Evolutionary conservation across 2,113 vertebrate species (phyloP).

Genomic region (Malurus alboscapulatus): DNA sequence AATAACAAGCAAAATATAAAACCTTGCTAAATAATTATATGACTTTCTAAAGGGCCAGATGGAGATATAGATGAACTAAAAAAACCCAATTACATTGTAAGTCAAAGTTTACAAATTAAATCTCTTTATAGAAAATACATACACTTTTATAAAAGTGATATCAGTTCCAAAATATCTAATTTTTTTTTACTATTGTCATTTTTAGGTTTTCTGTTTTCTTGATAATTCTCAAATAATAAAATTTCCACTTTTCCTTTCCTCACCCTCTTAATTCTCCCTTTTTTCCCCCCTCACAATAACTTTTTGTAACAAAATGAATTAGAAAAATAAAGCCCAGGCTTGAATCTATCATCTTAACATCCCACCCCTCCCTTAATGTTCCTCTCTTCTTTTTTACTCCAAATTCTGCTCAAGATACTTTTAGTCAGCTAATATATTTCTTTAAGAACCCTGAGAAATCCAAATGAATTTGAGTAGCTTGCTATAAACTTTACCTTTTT

Average conservation of each 20-base stretch:
- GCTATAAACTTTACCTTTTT: neutral
- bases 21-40: neutral
- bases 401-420: neutral
- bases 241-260: fast-evolving
- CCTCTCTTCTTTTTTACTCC: fast-evolving
- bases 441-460: neutral
- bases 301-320: neutral
- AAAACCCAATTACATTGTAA: neutral
- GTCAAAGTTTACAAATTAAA: neutral
- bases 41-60: neutral
- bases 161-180: fast-evolving
- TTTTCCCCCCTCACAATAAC: neutral
- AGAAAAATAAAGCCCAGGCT: neutral
- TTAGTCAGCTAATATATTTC: neutral
- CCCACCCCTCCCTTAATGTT: fast-evolving
- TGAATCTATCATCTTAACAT: neutral
- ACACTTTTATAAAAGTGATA: neutral
- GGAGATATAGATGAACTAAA: neutral
- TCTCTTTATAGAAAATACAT: neutral
- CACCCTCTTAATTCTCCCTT: fast-evolving
- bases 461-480: neutral
- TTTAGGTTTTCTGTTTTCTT: neutral
- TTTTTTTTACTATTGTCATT: neutral
- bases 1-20: neutral
- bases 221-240: neutral